Evolutionary conservation across 2,888 invertebrate genomes (phyloP), one percentile per base, ranked within the genome.

Genomic region (Drosophila kanekoi): DNA sequence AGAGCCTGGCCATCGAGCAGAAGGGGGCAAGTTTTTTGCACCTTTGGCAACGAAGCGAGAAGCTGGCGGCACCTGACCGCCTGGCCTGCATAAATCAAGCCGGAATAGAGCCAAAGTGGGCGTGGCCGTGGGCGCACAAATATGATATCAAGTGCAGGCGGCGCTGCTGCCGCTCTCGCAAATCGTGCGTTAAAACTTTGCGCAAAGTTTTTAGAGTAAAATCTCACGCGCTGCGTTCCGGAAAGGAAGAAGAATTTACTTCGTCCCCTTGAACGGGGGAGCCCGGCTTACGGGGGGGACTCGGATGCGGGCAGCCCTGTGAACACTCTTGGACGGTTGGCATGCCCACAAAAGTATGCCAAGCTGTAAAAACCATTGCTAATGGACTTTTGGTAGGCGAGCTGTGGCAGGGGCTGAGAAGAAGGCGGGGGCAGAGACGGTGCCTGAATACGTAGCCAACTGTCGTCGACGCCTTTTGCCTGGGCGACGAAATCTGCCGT

Each of bases 121-220:
- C 76, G 75, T 82, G 78, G 60, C 66, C 13, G 18, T 52, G 58
- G 73, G 69, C 68, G 59, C 77, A 72, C 62, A 66, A 88, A 86
- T 83, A 86, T 84, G 88, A 84, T 84, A 84, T 88, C 84, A 84
- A 84, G 81, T 83, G 87, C 84, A 87, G 88, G 86, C 86, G 77
- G 66, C 60, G 61, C 65, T 78, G 52, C 41, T 40, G 65, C 35
- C 71, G 54, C 45, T 41, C 70, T 80, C 77, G 86, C 81, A 86
- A 84, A 84, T 84, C 84, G 86, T 88, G 84, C 84, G 88, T 84
- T 84, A 83, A 88, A 84, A 86, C 81, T 84, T 83, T 84, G 74
- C 56, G 45, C 76, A 82, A 84, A 84, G 63, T 72, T 88, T 83
- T 81, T 68, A 59, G 87, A 84, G 85, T 66, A 72, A 84, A 83